These are phyloP conservation scores for Polypterus bichir DNA, from an alignment of 2,113 vertebrate genomes.

Conservation along the genomic window DNA sequence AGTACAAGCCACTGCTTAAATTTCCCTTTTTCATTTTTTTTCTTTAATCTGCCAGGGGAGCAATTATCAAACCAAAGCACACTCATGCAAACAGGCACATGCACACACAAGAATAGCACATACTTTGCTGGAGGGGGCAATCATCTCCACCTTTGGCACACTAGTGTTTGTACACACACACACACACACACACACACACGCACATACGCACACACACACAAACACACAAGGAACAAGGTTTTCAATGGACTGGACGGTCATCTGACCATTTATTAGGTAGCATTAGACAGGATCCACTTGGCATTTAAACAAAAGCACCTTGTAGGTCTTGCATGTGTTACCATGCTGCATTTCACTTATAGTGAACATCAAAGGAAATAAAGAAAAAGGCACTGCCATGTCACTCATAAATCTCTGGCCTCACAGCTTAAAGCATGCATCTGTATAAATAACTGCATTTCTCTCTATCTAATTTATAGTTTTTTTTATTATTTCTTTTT, in stretches of 20 bases:
- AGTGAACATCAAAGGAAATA: conserved; percentile 11
- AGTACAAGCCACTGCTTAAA: too few relatives aligned
- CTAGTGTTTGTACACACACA: conserved; percentile 12
- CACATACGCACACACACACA: conserved; percentile 5
- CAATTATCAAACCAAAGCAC: conserved; percentile 19
- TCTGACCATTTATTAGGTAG: too few relatives aligned
- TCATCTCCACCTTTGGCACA: too few relatives aligned
- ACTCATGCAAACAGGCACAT: conserved; percentile 3
- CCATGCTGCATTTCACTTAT: too few relatives aligned
- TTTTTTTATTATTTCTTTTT: conserved; percentile 26
- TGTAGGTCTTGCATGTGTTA: too few relatives aligned
- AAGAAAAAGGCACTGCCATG: conserved; percentile 89
- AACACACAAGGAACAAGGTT: conserved; percentile 11
- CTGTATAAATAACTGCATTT: conserved; percentile 45
- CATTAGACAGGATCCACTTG: too few relatives aligned
- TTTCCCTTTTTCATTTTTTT: too few relatives aligned
- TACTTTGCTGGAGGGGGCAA: too few relatives aligned
- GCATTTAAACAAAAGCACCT: too few relatives aligned
- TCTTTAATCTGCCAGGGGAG: too few relatives aligned
- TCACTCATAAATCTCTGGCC: conserved; percentile 70
- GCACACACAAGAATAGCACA: background rate
- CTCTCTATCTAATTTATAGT: conserved; percentile 21
- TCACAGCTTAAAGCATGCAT: conserved; percentile 73
- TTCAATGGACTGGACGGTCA: too few relatives aligned
- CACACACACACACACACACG: conserved; percentile 14